Base-by-base conservation (phyloP, 2,113 vertebrate species). In the Neomonachus schauinslandi region DNA sequence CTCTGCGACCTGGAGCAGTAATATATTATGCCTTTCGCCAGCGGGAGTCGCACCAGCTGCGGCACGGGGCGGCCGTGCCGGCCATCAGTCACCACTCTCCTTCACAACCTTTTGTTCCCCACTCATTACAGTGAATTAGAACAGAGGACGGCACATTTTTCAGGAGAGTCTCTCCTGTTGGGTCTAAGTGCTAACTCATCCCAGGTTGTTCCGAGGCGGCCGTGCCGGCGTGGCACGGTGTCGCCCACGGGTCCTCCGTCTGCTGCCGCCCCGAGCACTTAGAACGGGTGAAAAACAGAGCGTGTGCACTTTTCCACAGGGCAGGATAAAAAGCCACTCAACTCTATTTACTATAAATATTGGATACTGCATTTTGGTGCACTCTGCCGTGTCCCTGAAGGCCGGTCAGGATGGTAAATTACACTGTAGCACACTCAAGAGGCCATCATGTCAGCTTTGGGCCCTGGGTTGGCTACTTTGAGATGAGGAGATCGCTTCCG, bases 41-140 rank as follows among this genome's bases (percentile, higher is more conserved):
- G 98, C 93, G 94, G 98, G 98, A 98, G 95, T 97, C 1, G 31
- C 2, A 97, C 98, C 97, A 97, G 98, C 97, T 95, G 96, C 96
- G 97, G 97, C 51, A 67, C 42, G 15, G 94, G 87, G 89, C 74
- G 79, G 94, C 98, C 97, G 80, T 87, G 98, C 98, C 95, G 98
- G 98, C 98, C 96, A 98, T 98, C 96, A 97, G 92, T 99, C 99
- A 99, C 94, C 97, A 91, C 98, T 92, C 96, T 98, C 98, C 98
- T 96, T 63, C 95, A 97, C 98, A 98, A 97, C 95, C 98, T 98
- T 98, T 98, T 95, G 98, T 98, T 98, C 98, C 97, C 94, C 72
- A 91, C 96, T 98, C 98, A 95, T 99, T 98, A 98, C 46, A 63
- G 98, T 98, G 98, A 98, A 97, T 98, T 98, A 89, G 87, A 99